These are phyloP conservation scores for Seriola dumerili DNA, from an alignment of 2,113 vertebrate species.

Conservation along the genomic window DNA sequence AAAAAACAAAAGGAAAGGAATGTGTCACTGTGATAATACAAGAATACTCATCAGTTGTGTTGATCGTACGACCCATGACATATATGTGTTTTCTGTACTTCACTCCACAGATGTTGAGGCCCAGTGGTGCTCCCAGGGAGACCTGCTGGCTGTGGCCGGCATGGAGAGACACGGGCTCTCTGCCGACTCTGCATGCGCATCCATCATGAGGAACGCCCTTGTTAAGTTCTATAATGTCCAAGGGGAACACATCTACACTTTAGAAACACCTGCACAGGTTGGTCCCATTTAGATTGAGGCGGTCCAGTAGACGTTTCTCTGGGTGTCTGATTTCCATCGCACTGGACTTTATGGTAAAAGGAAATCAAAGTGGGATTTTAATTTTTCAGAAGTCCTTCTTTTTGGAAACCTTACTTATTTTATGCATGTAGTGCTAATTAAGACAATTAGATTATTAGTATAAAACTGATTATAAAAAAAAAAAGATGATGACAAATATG, in stretches of 20 bases:
- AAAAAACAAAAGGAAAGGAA: neutral
- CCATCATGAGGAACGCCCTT: conserved; percentile 90
- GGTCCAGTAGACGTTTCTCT: neutral
- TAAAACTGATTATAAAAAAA: no score
- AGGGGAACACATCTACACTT: conserved; percentile 97
- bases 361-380: no score
- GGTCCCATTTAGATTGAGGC: neutral
- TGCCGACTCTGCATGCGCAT: conserved; percentile 86
- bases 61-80: neutral
- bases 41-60: neutral
- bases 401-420: no score
- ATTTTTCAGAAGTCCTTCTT: no score
- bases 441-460: no score
- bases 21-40: neutral
- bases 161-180: conserved; percentile 92
- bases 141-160: conserved; percentile 96
- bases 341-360: neutral
- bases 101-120: conserved; percentile 92
- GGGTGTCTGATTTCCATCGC: neutral
- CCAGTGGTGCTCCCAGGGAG: conserved; percentile 98
- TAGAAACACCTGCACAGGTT: conserved; percentile 97
- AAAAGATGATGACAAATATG: no score
- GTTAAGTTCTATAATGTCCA: conserved; percentile 98
- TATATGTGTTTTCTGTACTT: neutral
- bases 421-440: no score